These are phyloP conservation scores for Podiceps cristatus DNA, from an alignment of 2,113 vertebrate species.

Conservation along the genomic window DNA sequence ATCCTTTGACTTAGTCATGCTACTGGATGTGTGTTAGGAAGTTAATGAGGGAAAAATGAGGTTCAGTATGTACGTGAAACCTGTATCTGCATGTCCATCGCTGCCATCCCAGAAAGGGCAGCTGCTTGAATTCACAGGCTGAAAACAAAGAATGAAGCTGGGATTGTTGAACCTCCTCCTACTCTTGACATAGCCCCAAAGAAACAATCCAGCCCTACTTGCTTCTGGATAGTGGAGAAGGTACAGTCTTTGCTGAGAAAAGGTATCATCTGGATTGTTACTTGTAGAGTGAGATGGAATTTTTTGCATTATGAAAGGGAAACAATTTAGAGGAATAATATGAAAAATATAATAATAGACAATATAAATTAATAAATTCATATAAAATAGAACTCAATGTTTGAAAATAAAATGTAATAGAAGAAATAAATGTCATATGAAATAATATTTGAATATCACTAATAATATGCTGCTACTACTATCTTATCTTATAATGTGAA, in stretches of 20 bases:
- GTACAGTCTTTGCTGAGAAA: not conserved
- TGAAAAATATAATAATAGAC: not conserved
- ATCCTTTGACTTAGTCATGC: not conserved
- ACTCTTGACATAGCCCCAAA: not conserved
- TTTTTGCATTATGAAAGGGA: not conserved
- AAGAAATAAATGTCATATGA: not conserved
- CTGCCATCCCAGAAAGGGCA: rapidly evolving
- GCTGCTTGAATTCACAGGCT: not conserved
- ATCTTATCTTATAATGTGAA: not conserved
- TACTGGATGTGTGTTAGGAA: not conserved
- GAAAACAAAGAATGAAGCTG: not conserved
- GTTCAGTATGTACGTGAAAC: not conserved
- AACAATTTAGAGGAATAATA: not conserved
- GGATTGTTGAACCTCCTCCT: not conserved
- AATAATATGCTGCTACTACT: not conserved
- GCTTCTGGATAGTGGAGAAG: not conserved
- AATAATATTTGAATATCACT: not conserved
- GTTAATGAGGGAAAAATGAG: not conserved
- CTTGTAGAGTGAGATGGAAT: not conserved
- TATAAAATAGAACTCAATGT: too few species aligned
- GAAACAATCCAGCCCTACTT: not conserved
- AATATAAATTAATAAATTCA: not conserved
- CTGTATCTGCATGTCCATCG: not conserved
- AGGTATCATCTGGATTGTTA: not conserved
- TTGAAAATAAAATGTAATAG: too few species aligned